Evolutionary conservation across 2,888 invertebrate genomes (phyloP).

Genomic region (Sarcophaga carnaria): DNA sequence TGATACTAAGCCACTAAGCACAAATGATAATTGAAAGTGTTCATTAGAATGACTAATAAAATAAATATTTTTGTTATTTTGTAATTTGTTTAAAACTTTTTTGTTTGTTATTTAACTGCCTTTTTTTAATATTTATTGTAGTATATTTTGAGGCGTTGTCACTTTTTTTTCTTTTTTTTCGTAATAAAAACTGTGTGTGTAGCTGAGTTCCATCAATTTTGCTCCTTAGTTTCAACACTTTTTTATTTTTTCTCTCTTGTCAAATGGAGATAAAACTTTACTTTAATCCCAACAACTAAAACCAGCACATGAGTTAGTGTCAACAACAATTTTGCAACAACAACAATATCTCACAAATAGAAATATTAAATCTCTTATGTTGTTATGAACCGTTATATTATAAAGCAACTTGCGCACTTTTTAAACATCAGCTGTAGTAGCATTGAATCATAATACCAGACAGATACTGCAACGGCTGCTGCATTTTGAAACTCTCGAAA

Average conservation of each 20-base stretch:
- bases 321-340: not conserved
- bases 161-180: constrained; percentile 51
- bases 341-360: constrained; percentile 8
- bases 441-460: constrained; percentile 54
- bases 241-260: constrained; percentile 14
- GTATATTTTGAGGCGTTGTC: constrained; percentile 73
- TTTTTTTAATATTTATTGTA: constrained; percentile 33
- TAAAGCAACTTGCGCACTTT: constrained; percentile 64
- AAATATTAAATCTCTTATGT: constrained; percentile 7
- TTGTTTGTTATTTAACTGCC: not conserved
- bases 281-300: constrained; percentile 23
- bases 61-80: not conserved
- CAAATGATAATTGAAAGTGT: not conserved
- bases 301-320: not conserved
- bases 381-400: constrained; percentile 27
- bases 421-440: constrained; percentile 50
- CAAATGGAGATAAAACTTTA: constrained; percentile 38
- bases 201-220: constrained; percentile 10
- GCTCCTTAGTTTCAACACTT: not conserved
- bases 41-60: not conserved
- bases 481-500: constrained; percentile 50
- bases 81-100: not conserved
- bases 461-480: constrained; percentile 60
- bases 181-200: not conserved
- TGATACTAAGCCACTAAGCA: constrained; percentile 71